These are phyloP conservation scores for Microtus oregoni DNA, from an alignment of 2,113 vertebrate genomes.

Conservation along the genomic window DNA sequence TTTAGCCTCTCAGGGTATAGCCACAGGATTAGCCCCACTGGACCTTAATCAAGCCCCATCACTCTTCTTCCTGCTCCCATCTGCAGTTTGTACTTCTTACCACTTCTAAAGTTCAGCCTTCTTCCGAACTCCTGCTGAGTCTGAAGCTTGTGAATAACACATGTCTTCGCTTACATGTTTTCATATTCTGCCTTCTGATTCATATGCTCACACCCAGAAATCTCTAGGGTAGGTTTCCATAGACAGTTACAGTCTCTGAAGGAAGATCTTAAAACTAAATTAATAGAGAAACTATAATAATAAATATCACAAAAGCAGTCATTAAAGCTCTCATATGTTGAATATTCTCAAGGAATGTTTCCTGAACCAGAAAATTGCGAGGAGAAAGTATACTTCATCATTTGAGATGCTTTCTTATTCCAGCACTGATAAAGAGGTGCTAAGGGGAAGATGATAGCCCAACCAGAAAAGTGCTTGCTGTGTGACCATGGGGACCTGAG, in stretches of 20 bases:
- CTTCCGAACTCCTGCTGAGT: background rate
- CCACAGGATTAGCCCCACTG: background rate
- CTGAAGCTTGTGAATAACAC: background rate
- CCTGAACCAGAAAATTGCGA: background rate
- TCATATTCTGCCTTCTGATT: background rate
- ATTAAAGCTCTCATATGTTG: background rate
- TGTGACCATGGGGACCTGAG: background rate
- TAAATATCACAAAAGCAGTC: background rate
- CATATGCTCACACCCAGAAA: background rate
- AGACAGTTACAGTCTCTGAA: background rate
- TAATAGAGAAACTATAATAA: background rate
- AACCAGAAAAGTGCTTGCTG: background rate
- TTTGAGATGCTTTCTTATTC: conserved; percentile 20
- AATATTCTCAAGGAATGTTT: background rate
- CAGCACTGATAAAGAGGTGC: background rate
- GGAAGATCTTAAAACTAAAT: background rate
- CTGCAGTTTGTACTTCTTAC: background rate
- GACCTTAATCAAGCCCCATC: background rate
- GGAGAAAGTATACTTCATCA: background rate
- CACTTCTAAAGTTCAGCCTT: background rate
- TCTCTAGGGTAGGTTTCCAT: background rate
- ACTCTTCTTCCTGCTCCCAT: background rate
- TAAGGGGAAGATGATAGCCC: background rate
- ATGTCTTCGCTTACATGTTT: background rate
- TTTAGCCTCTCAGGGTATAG: background rate